phyloP scores from a whole-genome alignment of 37 sponge, comb jelly and placozoan genomes.

The Ianthella basta region DNA sequence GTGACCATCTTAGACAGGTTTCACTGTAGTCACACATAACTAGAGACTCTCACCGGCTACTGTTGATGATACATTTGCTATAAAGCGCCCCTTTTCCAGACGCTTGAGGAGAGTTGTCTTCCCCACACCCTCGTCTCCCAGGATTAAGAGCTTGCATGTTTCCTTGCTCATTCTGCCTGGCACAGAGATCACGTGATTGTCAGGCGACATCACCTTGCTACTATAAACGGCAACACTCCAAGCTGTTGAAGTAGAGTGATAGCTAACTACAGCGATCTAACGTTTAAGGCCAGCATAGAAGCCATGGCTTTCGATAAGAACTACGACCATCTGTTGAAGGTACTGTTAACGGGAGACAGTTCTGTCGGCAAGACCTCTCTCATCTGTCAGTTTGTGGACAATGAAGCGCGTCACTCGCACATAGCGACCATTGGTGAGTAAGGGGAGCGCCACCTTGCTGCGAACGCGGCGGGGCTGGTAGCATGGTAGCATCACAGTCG shows the following conservation, averaged over 20 bases:
- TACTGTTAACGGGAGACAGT: conserved; percentile 90
- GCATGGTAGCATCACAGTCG: background rate
- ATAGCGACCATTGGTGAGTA: conserved; percentile 85
- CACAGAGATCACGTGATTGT: no score
- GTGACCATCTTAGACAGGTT: no score
- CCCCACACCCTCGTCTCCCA: conserved; percentile 75
- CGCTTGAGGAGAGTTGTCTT: conserved; percentile 73
- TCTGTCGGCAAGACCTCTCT: conserved; percentile 90
- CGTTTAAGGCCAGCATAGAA: no score
- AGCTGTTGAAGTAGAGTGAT: no score
- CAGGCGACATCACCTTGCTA: no score
- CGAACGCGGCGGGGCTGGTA: no score
- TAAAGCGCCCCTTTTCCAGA: conserved; percentile 70
- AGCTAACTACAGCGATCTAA: no score
- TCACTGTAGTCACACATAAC: no score
- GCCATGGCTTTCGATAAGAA: conserved; percentile 52
- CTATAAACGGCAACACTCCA: no score
- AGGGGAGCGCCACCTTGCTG: background rate
- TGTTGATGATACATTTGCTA: conserved; percentile 8
- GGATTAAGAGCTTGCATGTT: conserved; percentile 56
- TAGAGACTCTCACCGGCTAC: background rate
- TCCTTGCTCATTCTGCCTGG: background rate
- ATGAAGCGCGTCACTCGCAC: conserved; percentile 68
- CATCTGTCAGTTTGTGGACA: conserved; percentile 79
- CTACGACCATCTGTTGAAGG: conserved; percentile 82